Evolutionary conservation across 2,797 vertebrate genomes (phyloP).

Genomic region (Crocodylus rhombifer): DNA sequence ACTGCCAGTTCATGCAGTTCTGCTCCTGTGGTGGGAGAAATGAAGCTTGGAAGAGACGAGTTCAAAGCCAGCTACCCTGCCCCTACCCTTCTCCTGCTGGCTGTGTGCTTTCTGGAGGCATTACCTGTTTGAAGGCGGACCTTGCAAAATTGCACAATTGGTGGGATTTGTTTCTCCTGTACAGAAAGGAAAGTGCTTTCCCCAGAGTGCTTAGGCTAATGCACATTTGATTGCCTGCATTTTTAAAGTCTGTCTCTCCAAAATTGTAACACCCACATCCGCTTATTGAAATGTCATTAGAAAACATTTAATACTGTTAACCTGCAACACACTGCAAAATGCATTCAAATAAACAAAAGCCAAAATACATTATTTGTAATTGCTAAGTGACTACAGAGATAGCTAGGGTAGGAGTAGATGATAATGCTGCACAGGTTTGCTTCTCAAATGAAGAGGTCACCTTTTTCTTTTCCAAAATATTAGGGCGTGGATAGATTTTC

Average conservation of each 20-base stretch:
- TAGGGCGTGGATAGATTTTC: neutral
- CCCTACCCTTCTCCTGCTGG: accelerated
- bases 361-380: neutral
- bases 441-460: neutral
- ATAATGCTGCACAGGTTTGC: accelerated
- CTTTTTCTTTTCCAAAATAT: neutral
- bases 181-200: accelerated
- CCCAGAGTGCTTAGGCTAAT: constrained; percentile 8
- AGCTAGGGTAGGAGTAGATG: accelerated
- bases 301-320: constrained; percentile 63
- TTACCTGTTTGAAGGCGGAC: neutral
- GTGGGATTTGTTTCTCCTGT: neutral
- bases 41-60: accelerated
- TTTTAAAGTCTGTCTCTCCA: constrained; percentile 35
- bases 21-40: neutral
- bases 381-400: neutral
- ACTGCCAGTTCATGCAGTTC: accelerated
- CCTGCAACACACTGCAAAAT: constrained; percentile 25
- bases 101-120: neutral
- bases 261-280: constrained; percentile 53
- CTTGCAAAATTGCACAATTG: accelerated
- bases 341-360: constrained; percentile 53
- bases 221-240: constrained; percentile 36
- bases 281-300: constrained; percentile 68
- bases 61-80: neutral